Evolutionary conservation across 2,888 invertebrate species (phyloP).

Genomic region (Zele albiditarsus): DNA sequence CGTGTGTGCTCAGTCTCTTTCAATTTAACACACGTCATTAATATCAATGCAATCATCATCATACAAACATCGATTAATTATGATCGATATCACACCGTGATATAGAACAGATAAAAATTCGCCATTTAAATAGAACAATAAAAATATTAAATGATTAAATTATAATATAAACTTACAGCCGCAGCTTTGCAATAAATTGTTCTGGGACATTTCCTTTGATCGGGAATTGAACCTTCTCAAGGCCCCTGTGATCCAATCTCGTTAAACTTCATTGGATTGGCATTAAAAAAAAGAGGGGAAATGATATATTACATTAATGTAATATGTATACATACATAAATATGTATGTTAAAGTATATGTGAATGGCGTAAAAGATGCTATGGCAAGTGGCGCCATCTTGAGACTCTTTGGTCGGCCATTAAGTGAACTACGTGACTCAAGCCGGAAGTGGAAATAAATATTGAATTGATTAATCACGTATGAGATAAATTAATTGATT

Average conservation of each 20-base stretch:
- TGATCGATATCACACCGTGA: background rate
- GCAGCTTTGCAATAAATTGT: slow-evolving; percentile 60
- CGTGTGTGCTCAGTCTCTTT: background rate
- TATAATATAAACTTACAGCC: slow-evolving; percentile 59
- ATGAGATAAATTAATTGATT: too few relatives aligned
- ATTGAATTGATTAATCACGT: too few relatives aligned
- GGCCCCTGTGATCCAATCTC: background rate
- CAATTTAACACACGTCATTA: slow-evolving; percentile 25
- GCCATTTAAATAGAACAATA: background rate
- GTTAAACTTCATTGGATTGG: slow-evolving; percentile 26
- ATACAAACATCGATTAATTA: background rate
- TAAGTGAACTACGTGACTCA: too few relatives aligned
- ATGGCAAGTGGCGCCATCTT: too few relatives aligned
- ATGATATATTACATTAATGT: background rate
- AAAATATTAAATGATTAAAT: background rate
- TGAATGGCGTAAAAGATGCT: too few relatives aligned
- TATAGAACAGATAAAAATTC: background rate
- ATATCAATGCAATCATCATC: background rate
- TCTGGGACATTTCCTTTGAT: slow-evolving; percentile 60
- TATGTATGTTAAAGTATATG: too few relatives aligned
- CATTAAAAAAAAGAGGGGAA: background rate
- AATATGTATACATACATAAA: too few relatives aligned
- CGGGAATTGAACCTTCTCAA: background rate
- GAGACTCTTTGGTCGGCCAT: too few relatives aligned
- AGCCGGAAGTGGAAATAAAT: too few relatives aligned